These are phyloP conservation scores for Bombus confusus DNA, from an alignment of 1,140 invertebrate genomes.

Conservation along the genomic window DNA sequence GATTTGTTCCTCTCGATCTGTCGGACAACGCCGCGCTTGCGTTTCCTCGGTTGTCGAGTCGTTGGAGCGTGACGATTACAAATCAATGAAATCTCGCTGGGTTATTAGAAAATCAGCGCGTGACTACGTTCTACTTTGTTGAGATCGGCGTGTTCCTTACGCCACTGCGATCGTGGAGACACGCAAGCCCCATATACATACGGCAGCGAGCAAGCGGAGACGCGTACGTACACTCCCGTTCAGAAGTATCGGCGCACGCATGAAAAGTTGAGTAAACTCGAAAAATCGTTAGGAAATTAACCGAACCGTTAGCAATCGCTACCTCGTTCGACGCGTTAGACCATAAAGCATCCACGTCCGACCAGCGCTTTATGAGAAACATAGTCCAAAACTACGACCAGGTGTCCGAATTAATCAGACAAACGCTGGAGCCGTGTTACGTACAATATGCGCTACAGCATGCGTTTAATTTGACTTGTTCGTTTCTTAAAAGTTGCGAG, in stretches of 20 bases:
- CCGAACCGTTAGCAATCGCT: not conserved
- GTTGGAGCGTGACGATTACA: slow-evolving; percentile 34
- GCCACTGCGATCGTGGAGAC: slow-evolving; percentile 32
- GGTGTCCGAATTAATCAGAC: too few species aligned
- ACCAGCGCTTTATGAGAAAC: too few species aligned
- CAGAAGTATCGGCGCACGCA: not conserved
- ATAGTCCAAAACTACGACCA: too few species aligned
- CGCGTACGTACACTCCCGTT: not conserved
- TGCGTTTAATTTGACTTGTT: too few species aligned
- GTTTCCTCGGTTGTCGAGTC: slow-evolving; percentile 10
- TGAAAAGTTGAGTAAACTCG: not conserved
- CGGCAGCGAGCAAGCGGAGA: not conserved
- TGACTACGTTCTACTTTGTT: slow-evolving; percentile 31
- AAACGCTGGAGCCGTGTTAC: too few species aligned
- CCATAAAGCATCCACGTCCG: too few species aligned
- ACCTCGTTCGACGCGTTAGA: too few species aligned
- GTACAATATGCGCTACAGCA: too few species aligned
- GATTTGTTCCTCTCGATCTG: slow-evolving; percentile 4
- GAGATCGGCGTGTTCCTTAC: slow-evolving; percentile 17
- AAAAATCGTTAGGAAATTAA: not conserved
- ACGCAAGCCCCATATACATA: slow-evolving; percentile 3
- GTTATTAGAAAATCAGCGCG: slow-evolving; percentile 52
- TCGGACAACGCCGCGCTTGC: not conserved
- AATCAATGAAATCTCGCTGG: slow-evolving; percentile 38
- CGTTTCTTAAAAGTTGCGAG: too few species aligned